Percentiles rank a stretch among this genome's conserved stretches.
These are phyloP conservation scores for Girardinus metallicus DNA, from an alignment of 2,797 vertebrate species.

Conservation along the genomic window DNA sequence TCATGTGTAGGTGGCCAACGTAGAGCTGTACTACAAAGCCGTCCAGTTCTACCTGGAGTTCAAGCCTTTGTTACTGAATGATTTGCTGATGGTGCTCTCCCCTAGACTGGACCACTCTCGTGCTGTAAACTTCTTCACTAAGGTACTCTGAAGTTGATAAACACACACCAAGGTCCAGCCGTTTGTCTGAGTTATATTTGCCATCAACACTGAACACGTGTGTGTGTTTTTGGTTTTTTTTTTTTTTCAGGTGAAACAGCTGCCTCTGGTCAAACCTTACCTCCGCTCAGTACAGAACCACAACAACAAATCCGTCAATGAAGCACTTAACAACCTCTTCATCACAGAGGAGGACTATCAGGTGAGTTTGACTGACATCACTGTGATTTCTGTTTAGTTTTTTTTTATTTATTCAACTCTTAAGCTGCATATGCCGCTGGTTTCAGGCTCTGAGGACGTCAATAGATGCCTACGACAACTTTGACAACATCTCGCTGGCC, in stretches of 20 bases:
- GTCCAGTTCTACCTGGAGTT: slow-evolving; percentile 98
- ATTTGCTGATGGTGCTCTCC: slow-evolving; percentile 96
- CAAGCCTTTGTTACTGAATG: slow-evolving; percentile 97
- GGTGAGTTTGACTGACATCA: slow-evolving; percentile 71
- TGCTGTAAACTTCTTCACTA: slow-evolving; percentile 96
- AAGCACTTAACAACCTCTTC: slow-evolving; percentile 98
- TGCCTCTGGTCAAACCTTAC: slow-evolving; percentile 96
- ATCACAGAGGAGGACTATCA: slow-evolving; percentile 99
- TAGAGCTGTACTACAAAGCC: slow-evolving; percentile 98
- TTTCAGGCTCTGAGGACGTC: slow-evolving; percentile 94
- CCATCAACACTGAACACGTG: neutral
- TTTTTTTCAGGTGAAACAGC: slow-evolving; percentile 92
- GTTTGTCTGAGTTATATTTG: neutral
- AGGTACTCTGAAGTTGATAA: slow-evolving; percentile 79
- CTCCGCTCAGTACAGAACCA: slow-evolving; percentile 98
- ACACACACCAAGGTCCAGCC: too few relatives aligned
- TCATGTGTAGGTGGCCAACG: slow-evolving; percentile 92
- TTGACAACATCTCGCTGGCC: slow-evolving; percentile 98
- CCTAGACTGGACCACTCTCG: slow-evolving; percentile 97
- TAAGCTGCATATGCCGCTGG: neutral
- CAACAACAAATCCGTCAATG: slow-evolving; percentile 99
- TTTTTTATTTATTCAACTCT: neutral
- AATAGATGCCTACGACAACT: slow-evolving; percentile 99
- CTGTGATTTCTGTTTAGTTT: fast-evolving
- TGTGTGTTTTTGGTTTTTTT: too few relatives aligned